Conservation (phyloP, 2,113 vertebrate species). For the Fulmarus glacialis region DNA sequence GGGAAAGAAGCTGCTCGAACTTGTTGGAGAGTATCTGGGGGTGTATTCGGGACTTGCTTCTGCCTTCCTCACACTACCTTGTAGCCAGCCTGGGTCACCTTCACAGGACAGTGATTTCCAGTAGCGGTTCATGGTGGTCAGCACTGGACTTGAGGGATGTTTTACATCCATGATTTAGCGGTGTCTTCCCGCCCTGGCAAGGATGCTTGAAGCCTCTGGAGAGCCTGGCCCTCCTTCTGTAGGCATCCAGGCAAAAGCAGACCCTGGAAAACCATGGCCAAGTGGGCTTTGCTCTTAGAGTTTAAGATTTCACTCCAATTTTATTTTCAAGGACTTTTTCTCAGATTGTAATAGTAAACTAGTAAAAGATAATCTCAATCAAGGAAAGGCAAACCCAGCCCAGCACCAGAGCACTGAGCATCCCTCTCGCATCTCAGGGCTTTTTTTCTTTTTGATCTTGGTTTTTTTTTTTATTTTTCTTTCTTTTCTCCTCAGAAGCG, state of each 20-base stretch:
- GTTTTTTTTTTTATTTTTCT: neutral
- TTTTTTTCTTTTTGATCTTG: neutral
- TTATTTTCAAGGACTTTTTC: neutral
- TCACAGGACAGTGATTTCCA: accelerated
- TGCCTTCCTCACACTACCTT: neutral
- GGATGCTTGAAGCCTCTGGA: neutral
- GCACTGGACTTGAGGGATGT: neutral
- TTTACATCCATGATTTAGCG: neutral
- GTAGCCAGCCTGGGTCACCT: neutral
- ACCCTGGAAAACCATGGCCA: neutral
- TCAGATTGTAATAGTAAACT: neutral
- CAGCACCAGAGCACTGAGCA: neutral
- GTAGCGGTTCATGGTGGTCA: accelerated
- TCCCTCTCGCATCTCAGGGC: neutral
- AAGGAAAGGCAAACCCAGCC: neutral
- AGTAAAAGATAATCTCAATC: neutral
- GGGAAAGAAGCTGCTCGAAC: neutral
- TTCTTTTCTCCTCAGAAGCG: neutral
- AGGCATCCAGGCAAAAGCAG: neutral
- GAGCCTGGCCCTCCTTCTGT: neutral
- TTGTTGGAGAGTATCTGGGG: neutral
- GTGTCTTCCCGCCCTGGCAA: neutral
- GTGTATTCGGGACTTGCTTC: neutral
- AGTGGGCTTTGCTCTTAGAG: neutral
- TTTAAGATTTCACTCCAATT: neutral